A percentile compares a stretch with the other conserved stretches of the same genome.
Evolutionary conservation across 2,113 vertebrate species (phyloP).

Genomic region (Stegastes partitus): DNA sequence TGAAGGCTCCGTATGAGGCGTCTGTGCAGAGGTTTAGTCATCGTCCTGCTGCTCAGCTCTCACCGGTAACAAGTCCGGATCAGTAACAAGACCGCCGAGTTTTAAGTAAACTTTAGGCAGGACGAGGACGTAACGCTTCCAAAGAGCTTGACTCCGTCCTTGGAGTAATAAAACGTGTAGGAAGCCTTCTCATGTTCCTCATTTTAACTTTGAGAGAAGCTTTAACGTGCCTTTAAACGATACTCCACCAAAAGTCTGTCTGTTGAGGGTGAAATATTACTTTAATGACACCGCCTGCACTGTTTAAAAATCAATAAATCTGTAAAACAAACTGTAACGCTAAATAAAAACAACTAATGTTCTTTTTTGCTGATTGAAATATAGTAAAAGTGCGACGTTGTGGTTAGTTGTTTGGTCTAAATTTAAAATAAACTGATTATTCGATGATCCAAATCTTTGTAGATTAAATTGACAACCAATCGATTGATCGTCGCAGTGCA

Average conservation of each 20-base stretch:
- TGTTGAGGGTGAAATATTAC: not conserved
- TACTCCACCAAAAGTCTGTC: not conserved
- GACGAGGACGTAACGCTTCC: slow-evolving; percentile 32
- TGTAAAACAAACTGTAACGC: too few species aligned
- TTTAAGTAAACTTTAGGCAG: slow-evolving; percentile 51
- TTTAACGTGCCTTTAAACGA: slow-evolving; percentile 43
- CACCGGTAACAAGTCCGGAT: slow-evolving; percentile 45
- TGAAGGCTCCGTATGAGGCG: not conserved
- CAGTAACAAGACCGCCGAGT: slow-evolving; percentile 51
- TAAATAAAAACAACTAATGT: too few species aligned
- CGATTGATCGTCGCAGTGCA: too few species aligned
- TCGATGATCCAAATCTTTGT: too few species aligned
- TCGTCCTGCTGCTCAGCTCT: slow-evolving; percentile 27
- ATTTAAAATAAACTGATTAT: too few species aligned
- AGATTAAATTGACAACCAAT: too few species aligned
- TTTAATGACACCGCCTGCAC: too few species aligned
- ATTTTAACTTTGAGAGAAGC: slow-evolving; percentile 31
- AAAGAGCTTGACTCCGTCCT: slow-evolving; percentile 53
- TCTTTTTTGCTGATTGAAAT: too few species aligned
- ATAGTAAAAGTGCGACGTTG: too few species aligned
- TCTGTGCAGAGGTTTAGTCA: slow-evolving; percentile 23
- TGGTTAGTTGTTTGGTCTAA: too few species aligned
- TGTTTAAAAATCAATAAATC: too few species aligned
- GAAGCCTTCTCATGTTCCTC: slow-evolving; percentile 9
- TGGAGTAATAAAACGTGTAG: slow-evolving; percentile 41